Conservation (phyloP, 2,888 invertebrate species). For the Clanis bilineata region DNA sequence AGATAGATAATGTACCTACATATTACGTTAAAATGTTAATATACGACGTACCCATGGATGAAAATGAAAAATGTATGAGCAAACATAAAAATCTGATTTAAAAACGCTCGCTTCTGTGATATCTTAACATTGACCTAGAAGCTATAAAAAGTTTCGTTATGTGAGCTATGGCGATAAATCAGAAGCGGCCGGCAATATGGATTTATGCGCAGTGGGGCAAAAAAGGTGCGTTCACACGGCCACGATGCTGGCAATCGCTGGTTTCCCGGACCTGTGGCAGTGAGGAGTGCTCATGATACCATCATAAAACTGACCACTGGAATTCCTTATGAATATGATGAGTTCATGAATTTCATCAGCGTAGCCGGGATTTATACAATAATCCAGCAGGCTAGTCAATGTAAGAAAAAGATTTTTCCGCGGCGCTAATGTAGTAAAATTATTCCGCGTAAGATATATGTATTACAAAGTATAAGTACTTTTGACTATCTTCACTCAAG, state of each 20-base stretch:
- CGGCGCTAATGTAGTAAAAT: no score
- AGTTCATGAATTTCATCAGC: background rate
- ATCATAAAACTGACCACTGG: background rate
- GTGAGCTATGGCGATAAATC: background rate
- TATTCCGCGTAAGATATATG: no score
- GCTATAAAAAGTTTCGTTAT: background rate
- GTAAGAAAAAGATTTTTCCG: no score
- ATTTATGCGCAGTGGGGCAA: background rate
- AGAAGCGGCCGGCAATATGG: background rate
- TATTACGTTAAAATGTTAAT: no score
- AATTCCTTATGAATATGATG: background rate
- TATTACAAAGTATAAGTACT: no score
- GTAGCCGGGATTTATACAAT: background rate
- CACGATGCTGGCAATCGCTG: background rate
- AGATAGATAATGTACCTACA: no score
- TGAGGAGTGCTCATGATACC: background rate
- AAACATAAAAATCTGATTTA: background rate
- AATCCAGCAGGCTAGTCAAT: background rate
- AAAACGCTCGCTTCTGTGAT: background rate
- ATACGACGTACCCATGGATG: no score
- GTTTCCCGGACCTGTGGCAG: background rate
- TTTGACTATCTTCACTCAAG: no score
- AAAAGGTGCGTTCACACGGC: slow-evolving; percentile 3
- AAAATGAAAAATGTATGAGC: background rate
- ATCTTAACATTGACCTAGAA: slow-evolving; percentile 8